Evolutionary conservation across 2,888 invertebrate genomes (phyloP), one percentile per base, ranked within the genome.

Genomic region (Tridacna gigas): DNA sequence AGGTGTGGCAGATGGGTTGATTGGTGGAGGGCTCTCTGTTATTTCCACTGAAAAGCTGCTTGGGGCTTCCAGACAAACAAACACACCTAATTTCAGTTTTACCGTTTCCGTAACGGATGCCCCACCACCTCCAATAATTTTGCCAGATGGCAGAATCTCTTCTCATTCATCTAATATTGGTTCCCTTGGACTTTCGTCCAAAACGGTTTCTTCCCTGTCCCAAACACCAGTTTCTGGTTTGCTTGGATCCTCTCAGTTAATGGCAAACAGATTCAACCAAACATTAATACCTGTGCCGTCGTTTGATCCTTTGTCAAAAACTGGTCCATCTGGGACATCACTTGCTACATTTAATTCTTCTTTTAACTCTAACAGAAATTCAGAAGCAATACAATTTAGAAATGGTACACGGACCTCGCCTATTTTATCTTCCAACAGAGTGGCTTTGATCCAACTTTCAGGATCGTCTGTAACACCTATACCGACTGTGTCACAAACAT

Each of bases 81-180:
- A 66, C 7, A 74, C 74, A 25, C 56, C 65, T 20, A 37, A 15
- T 51, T 48, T 71, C 9, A 61, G 20, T 20, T 37, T 61, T 22
- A 26, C 26, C 0, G 22, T 37, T 48, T 47, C 66, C 0, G n/a
- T 26, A 0, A n/a, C 77, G 1, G 48, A 71, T 18, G 26, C 61
- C 48, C 79, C 77, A 22, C 84, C 81, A 20, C 85, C 85, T 22
- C 82, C 85, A 13, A 80, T 85, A 66, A 26, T 85, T 48, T 60
- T 85, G 26, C 85, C 85, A 5, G 80, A 82, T 66, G 84, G 84
- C 9, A 37, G 78, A 63, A 37, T 84, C 18, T 76, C 84, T 22
- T 20, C 61, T 45, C 81, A 81, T 71, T 67, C 78, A 47, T 18
- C 71, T 22, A 66, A 63, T 26, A 25, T n/a, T 22, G 18, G 37